Conservation (phyloP, 2,888 invertebrate genomes). For the Caenorhabditis becei region DNA sequence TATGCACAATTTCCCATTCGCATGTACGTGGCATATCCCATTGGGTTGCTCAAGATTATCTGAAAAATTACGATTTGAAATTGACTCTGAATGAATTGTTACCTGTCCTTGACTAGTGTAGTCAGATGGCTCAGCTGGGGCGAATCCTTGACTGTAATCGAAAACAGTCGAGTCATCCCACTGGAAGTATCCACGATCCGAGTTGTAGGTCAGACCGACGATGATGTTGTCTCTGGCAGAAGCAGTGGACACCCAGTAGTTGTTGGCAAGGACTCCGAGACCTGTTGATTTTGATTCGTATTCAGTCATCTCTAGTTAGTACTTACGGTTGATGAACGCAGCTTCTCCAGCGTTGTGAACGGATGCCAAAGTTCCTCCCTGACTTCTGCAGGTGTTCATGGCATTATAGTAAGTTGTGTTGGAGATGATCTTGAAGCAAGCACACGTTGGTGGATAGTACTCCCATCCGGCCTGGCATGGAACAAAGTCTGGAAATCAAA, state of each 20-base stretch:
- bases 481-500: slow-evolving; percentile 45
- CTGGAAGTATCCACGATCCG: slow-evolving; percentile 30
- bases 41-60: slow-evolving; percentile 54
- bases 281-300: slow-evolving; percentile 22
- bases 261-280: slow-evolving; percentile 34
- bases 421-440: slow-evolving; percentile 53
- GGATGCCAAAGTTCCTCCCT: slow-evolving; percentile 55
- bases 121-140: slow-evolving; percentile 49
- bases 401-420: slow-evolving; percentile 61
- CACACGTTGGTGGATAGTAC: slow-evolving; percentile 60
- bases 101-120: slow-evolving; percentile 52
- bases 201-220: slow-evolving; percentile 54
- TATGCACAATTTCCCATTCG: slow-evolving; percentile 52
- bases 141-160: slow-evolving; percentile 53
- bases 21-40: slow-evolving; percentile 60
- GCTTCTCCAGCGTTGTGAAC: slow-evolving; percentile 58
- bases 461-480: slow-evolving; percentile 61
- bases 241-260: slow-evolving; percentile 45
- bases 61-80: slow-evolving; percentile 8
- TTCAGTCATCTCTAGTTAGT: background rate
- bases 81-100: background rate
- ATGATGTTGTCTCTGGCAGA: slow-evolving; percentile 57
- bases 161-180: slow-evolving; percentile 57
- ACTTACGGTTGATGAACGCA: slow-evolving; percentile 51
- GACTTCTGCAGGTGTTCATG: slow-evolving; percentile 56